phyloP scores from a whole-genome alignment of 2,797 vertebrate genomes.

The Pangasius djambal region DNA sequence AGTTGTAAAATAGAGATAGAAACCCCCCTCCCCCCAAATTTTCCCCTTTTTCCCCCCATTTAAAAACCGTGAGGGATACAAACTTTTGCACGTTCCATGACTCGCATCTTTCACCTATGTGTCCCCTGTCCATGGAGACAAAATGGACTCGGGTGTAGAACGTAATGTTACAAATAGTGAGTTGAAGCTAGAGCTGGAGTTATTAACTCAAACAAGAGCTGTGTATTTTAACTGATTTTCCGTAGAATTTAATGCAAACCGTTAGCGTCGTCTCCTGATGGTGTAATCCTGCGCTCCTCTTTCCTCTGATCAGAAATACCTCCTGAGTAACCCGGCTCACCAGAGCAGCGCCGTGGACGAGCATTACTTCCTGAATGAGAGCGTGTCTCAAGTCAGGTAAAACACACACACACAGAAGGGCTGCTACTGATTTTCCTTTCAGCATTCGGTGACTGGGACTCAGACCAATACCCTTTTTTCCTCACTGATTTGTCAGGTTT shows the following conservation, averaged over 20 bases:
- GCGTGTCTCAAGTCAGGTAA: constrained; percentile 80
- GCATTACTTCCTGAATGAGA: constrained; percentile 83
- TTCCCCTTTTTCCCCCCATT: too few relatives aligned
- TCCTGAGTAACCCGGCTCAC: constrained; percentile 80
- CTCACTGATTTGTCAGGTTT: not conserved
- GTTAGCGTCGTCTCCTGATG: not conserved
- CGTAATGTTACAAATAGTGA: not conserved
- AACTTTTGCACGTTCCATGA: not conserved
- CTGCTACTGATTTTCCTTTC: not conserved
- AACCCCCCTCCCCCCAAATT: too few relatives aligned
- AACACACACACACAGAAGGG: not conserved
- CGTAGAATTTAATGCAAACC: not conserved
- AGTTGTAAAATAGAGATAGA: too few relatives aligned
- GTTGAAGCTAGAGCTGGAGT: not conserved
- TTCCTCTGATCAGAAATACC: constrained; percentile 73
- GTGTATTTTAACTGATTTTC: not conserved
- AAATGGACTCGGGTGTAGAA: not conserved
- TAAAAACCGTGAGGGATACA: not conserved
- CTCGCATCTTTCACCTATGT: too few relatives aligned
- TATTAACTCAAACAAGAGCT: not conserved
- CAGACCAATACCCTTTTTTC: not conserved
- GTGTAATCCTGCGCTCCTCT: not conserved
- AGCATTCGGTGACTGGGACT: not conserved
- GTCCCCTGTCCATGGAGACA: not conserved
- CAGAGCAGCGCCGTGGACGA: constrained; percentile 83